These are phyloP conservation scores for Palythoa caribaeorum DNA, from an alignment of 92 coral and sea anemone species.

Conservation along the genomic window DNA sequence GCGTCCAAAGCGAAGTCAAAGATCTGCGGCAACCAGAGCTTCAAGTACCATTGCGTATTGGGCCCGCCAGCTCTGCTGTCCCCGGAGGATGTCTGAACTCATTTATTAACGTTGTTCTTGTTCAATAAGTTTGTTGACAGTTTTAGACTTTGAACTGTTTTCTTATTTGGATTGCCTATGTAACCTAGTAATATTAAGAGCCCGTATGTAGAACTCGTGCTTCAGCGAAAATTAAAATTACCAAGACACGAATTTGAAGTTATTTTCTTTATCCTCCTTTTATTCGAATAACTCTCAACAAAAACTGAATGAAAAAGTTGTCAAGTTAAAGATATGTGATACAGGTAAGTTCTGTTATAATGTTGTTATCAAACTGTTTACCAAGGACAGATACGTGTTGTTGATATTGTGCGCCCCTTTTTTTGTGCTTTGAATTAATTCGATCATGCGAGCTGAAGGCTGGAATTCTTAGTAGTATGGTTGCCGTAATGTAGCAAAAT, in stretches of 20 bases:
- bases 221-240: too few relatives aligned
- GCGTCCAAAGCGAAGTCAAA: neutral
- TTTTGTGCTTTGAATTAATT: constrained; percentile 11
- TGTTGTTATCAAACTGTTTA: neutral
- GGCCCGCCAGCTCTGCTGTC: neutral
- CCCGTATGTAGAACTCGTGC: neutral
- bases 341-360: constrained; percentile 75
- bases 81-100: neutral
- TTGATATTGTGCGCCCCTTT: neutral
- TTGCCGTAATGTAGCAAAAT: too few relatives aligned
- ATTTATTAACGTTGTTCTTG: neutral
- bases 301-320: constrained; percentile 82
- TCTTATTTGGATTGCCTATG: neutral
- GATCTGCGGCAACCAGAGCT: neutral
- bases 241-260: neutral
- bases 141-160: neutral
- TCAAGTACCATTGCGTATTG: neutral
- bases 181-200: neutral
- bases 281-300: neutral
- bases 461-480: neutral
- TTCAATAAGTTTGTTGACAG: neutral
- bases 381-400: neutral
- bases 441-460: neutral
- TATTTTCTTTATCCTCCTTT: neutral
- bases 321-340: constrained; percentile 96